Evolutionary conservation across 2,888 invertebrate genomes (phyloP), one percentile per base, ranked within the genome.

Genomic region (Drosophila demipolita): DNA sequence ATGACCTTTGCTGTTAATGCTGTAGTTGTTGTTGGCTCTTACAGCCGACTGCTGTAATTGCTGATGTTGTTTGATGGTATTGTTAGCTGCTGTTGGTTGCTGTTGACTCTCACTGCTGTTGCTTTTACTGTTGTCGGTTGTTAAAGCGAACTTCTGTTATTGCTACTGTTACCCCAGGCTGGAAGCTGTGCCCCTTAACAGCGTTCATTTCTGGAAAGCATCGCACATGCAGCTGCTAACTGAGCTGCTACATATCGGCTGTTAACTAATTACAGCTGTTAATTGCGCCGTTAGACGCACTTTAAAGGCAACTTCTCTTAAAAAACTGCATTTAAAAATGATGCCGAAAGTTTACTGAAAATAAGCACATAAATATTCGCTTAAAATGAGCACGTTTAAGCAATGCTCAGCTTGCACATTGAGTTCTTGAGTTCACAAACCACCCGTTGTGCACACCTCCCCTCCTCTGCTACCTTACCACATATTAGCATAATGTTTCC

Each of bases 401-500:
- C n/a, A 38, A 55, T 57, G 59, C 73, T 61, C 54, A 20, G 33
- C 65, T 33, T 12, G 54, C 54, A n/a, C 64, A 59, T 40, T 11
- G 45, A n/a, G 36, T 59, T 61, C 26, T 45, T 40, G 38, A 62
- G 4, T 26, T 61, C 50, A 40, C 35, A 60, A 55, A 29, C 66
- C 77, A 61, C 77, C 67, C 77, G 66, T 15, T 74, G 79, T 35
- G 74, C 48, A 8, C 2, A n/a, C 8, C 40, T 12, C n/a, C 52
- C 7, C 36, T 26, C 11, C n/a, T n/a, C 26, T 35, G 11, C 42
- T 6, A 5, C 2, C 17, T 36, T 17, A 33, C 17, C 45, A 35
- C 89, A 87, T 87, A 89, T 87, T 87, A 87, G 89, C 89, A 87
- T 87, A 87, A 87, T 87, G 89, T 87, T 82, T 89, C 68, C 89